These are phyloP conservation scores for Psammodynastes pulverulentus DNA, from an alignment of 2,113 vertebrate genomes.

Conservation along the genomic window DNA sequence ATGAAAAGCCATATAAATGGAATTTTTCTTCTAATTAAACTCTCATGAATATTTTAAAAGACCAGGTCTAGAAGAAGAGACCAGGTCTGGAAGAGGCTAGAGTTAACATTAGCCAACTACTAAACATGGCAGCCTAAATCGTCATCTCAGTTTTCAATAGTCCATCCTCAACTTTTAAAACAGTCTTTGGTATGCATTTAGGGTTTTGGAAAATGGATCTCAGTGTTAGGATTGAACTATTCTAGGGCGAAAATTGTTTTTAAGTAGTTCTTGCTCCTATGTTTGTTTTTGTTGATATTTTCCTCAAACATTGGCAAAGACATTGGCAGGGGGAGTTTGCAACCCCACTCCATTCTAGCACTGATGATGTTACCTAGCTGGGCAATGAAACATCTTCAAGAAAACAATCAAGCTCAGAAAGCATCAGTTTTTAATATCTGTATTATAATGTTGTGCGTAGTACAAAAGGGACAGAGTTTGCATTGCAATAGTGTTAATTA, in stretches of 20 bases:
- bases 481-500: neutral
- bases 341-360: neutral
- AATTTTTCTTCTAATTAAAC: neutral
- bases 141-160: neutral
- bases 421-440: neutral
- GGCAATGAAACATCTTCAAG: neutral
- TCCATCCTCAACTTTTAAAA: neutral
- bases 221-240: neutral
- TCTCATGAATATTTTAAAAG: neutral
- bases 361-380: neutral
- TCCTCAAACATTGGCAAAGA: neutral
- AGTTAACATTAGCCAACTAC: neutral
- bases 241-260: neutral
- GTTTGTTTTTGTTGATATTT: neutral
- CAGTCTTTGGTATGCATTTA: neutral
- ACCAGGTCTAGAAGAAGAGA: neutral
- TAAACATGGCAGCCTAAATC: neutral
- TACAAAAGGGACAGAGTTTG: neutral
- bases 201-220: neutral
- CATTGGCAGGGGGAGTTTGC: neutral
- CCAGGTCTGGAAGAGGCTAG: neutral
- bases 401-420: neutral
- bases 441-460: neutral
- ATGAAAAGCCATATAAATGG: neutral
- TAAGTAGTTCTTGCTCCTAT: neutral